Conservation (phyloP, 2,888 invertebrate genomes). For the Epinotia ramella region DNA sequence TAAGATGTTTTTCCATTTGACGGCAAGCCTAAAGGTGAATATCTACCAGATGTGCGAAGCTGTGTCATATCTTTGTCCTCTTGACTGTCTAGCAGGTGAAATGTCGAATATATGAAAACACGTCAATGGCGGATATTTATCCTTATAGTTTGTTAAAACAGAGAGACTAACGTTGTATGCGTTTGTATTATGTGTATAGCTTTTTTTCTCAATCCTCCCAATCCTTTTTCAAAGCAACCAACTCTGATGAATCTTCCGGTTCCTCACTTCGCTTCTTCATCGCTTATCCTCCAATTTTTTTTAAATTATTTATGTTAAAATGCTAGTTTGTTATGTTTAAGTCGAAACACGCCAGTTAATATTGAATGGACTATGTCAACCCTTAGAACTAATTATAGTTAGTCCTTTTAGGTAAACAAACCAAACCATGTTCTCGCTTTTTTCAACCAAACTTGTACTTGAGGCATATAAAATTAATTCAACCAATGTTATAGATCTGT, state of each 20-base stretch:
- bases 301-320: neutral
- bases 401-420: neutral
- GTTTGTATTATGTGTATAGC: neutral
- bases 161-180: no score
- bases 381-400: neutral
- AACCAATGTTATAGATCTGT: neutral
- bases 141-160: no score
- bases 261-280: constrained; percentile 13
- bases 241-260: constrained; percentile 24
- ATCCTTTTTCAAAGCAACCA: neutral
- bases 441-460: neutral
- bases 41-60: no score
- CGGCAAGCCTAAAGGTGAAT: neutral
- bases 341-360: constrained; percentile 3
- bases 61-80: no score
- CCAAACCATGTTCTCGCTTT: neutral
- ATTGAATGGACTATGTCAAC: constrained; percentile 5
- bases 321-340: neutral
- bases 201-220: neutral
- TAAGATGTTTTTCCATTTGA: neutral
- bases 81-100: no score
- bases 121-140: neutral
- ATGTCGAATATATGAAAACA: no score
- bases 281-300: neutral
- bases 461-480: neutral